Evolutionary conservation across 2,113 vertebrate genomes (phyloP).

Genomic region (Vidua chalybeata): DNA sequence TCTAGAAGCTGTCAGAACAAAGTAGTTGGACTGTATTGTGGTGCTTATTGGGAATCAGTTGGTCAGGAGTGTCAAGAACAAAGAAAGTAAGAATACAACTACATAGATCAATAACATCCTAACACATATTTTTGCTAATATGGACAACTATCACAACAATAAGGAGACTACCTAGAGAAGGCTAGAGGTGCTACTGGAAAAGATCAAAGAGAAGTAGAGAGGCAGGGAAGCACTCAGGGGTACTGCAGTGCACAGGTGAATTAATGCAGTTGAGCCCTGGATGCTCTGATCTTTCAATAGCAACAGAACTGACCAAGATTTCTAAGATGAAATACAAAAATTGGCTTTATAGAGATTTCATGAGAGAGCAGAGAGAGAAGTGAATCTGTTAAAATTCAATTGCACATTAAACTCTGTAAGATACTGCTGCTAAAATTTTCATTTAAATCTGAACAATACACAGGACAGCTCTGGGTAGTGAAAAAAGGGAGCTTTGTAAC

Average conservation of each 20-base stretch:
- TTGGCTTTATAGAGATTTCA: background rate
- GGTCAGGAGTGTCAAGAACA: background rate
- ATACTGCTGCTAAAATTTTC: background rate
- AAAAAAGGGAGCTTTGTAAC: background rate
- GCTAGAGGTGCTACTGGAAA: background rate
- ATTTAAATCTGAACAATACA: background rate
- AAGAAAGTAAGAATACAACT: background rate
- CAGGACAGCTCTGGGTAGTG: background rate
- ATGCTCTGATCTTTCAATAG: background rate
- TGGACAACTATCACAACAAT: background rate
- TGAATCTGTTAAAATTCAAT: background rate
- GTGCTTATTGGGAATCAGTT: background rate
- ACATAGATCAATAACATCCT: background rate
- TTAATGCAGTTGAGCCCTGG: background rate
- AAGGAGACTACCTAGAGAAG: background rate
- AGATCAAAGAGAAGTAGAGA: background rate
- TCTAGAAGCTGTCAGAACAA: background rate
- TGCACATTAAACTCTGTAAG: background rate
- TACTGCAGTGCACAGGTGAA: fast-evolving
- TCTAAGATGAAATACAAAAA: background rate
- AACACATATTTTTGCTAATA: background rate
- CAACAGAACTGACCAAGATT: background rate
- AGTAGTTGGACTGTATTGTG: background rate
- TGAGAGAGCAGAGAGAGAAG: background rate
- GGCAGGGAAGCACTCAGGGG: background rate